Conservation (phyloP, 2,113 vertebrate species). For the Bubo blakistoni region DNA sequence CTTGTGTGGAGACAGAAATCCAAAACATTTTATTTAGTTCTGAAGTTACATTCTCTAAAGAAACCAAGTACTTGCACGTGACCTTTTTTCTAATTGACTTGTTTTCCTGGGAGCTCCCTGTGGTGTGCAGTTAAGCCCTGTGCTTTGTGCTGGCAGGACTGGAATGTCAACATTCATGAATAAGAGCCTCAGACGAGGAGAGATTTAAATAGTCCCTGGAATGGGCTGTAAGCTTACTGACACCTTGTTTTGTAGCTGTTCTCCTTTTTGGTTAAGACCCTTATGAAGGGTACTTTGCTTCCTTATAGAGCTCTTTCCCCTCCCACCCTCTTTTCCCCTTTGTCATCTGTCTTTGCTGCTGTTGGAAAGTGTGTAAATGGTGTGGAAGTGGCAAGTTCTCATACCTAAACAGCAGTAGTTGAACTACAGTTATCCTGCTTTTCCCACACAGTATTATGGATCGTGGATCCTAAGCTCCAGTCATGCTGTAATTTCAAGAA, state of each 20-base stretch:
- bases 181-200: not conserved
- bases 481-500: not conserved
- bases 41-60: not conserved
- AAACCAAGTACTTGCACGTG: slow-evolving; percentile 15
- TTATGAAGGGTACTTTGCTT: not conserved
- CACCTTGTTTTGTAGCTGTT: slow-evolving; percentile 31
- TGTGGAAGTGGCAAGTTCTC: not conserved
- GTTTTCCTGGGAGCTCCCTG: slow-evolving; percentile 46
- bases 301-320: not conserved
- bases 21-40: not conserved
- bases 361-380: not conserved
- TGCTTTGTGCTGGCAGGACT: slow-evolving; percentile 12
- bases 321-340: not conserved
- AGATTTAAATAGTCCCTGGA: slow-evolving; percentile 34
- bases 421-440: not conserved
- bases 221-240: not conserved
- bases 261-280: not conserved
- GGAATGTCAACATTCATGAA: slow-evolving; percentile 47
- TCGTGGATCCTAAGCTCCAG: not conserved
- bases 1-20: not conserved
- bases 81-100: slow-evolving; percentile 46
- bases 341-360: not conserved
- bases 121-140: slow-evolving; percentile 31
- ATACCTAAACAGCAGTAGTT: not conserved
- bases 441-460: not conserved